Evolutionary conservation across 2,797 vertebrate genomes (phyloP), one percentile per base, ranked within the genome.

Genomic region (Platyrinchus mystaceus): DNA sequence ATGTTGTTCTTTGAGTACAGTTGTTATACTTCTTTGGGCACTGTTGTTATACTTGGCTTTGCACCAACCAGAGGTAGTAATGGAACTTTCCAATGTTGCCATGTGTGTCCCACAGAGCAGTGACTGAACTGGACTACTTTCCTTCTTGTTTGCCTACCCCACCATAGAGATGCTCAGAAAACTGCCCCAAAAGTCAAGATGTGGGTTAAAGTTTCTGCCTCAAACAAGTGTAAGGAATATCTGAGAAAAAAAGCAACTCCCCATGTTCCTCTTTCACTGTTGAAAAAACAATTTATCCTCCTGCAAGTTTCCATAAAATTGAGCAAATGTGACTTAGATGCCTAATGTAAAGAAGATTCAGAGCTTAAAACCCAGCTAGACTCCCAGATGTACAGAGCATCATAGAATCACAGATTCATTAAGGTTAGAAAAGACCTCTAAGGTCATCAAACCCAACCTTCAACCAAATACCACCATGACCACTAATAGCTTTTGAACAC

Each of bases 191-290:
- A 91, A 60, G 5, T 32, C 41, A 83, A 63, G 26, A 4, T 0
- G 1, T n/a, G 30, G 5, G 9, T 60, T 87, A 18, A 87, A 85
- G 39, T 10, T 87, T 17, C 60, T 44, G 32, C 27, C 37, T 60
- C 24, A 21, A 37, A 63, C 3, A 20, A 77, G 5, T 7, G 14
- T 20, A 67, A 22, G 5, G 15, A 6, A 10, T 24, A 37, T 17
- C 17, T 60, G 34, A 76, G 19, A 62, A 62, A 62, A 60, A 62
- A 44, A 24, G 46, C 10, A 56, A 18, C 5, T 55, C 20, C 27
- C 5, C 2, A 4, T 0, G 0, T 46, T 56, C 5, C 34, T 74
- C 13, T 70, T 77, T 52, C n/a, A 17, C 5, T 46, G 9, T 32
- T 39, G 59, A 50, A 74, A 76, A 62, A 50, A 1, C 13, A 52